phyloP scores from a whole-genome alignment of 2,113 vertebrate species.

The Rhinopomastus cyanomelas region DNA sequence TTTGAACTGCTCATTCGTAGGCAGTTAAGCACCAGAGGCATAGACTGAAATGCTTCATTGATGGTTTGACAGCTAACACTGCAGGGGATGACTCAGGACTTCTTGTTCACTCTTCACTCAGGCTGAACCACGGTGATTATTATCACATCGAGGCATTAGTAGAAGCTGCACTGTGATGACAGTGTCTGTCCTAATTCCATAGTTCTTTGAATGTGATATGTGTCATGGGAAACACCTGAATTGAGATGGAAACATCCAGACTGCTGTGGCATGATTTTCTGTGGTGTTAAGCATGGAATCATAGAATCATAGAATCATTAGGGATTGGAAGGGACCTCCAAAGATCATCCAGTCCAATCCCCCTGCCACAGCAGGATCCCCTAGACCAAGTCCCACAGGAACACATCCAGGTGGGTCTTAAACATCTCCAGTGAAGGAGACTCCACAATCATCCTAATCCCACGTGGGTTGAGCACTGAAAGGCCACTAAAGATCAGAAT shows the following conservation, averaged over 20 bases:
- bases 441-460: background rate
- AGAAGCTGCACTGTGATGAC: background rate
- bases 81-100: slow-evolving; percentile 22
- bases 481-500: background rate
- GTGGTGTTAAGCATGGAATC: no score
- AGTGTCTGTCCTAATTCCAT: background rate
- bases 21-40: background rate
- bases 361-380: no score
- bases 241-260: background rate
- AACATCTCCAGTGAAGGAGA: no score
- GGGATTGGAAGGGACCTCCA: no score
- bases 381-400: no score
- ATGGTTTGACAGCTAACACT: slow-evolving; percentile 27
- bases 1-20: background rate
- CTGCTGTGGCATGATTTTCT: background rate
- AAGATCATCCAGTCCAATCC: no score
- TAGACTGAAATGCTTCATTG: slow-evolving; percentile 28
- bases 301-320: no score
- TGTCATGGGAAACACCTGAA: background rate
- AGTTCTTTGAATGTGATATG: background rate
- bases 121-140: background rate
- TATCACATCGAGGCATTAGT: background rate
- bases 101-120: background rate
- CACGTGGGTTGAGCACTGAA: accelerated
- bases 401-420: no score